Evolutionary conservation across 1,140 invertebrate genomes (phyloP), one percentile per base, ranked within the genome.

Genomic region (Leptinotarsa texana): DNA sequence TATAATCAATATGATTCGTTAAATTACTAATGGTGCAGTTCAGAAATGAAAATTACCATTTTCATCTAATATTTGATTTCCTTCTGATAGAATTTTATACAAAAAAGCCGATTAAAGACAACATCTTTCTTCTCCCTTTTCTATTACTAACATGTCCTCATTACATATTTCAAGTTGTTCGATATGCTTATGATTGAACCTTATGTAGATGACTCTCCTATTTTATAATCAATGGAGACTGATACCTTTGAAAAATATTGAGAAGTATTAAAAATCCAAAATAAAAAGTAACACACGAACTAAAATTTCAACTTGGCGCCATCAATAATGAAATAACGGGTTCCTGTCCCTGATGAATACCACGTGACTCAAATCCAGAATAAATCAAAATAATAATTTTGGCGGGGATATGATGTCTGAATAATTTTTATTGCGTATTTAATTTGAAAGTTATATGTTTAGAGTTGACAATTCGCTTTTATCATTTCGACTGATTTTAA

Each of bases 141-240:
- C 51, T 57, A 17, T 70, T 87, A 88, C 87, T 86, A 88, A 88
- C 86, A 88, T 88, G 87, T 88, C 87, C 87, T 86, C 87, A 87
- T 57, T 57, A 57, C 51, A 57, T 18, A 57, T 87, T 87, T 87
- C 86, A 85, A 83, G 69, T 73, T 74, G 75, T 74, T 48, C 49
- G n/a, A 69, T 22, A 24, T 47, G 63, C 66, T 76, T 62, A 67
- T 77, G 42, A 68, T 42, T 42, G 33, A 42, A 42, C 21, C 22
- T 57, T 22, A 63, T 63, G 68, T 42, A 51, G 6, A 22, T 18
- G 86, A 83, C 83, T 85, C 85, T 83, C 82, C 83, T 83, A 80
- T 84, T n/a, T 57, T 8, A 57, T 17, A n/a, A 57, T 57, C 51
- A 57, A 57, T 57, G 51, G 8, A 57, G 51, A 57, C 17, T 57